Conservation (phyloP, 2,888 invertebrate genomes). For the Eutolmus rufibarbis region DNA sequence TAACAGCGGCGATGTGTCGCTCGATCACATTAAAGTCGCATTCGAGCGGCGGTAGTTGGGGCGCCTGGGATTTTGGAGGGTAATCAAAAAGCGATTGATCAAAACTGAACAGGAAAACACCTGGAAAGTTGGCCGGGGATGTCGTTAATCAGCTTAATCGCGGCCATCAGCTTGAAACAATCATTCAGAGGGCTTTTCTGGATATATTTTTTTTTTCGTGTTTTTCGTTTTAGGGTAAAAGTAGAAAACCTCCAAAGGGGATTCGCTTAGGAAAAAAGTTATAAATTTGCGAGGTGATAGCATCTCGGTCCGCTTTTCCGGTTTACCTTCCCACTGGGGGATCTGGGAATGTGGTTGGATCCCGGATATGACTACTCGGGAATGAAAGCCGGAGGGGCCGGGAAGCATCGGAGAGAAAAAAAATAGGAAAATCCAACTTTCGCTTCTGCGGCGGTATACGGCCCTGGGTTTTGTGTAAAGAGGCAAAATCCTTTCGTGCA, state of each 20-base stretch:
- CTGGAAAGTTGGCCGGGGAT: not conserved
- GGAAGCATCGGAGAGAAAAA: not conserved
- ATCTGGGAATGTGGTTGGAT: not conserved
- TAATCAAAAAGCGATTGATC: constrained; percentile 18
- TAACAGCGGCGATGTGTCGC: not conserved
- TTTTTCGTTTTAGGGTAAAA: not conserved
- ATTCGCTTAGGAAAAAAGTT: constrained; percentile 12
- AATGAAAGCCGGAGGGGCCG: not conserved
- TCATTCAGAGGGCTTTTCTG: not conserved
- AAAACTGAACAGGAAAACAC: not conserved
- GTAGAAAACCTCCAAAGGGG: not conserved
- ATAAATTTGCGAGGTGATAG: constrained; percentile 28
- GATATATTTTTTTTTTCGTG: not conserved
- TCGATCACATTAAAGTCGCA: not conserved
- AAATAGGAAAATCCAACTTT: not conserved
- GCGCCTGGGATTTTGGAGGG: not conserved
- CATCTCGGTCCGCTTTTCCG: constrained; percentile 20
- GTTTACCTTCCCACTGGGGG: constrained; percentile 12
- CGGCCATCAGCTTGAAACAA: constrained; percentile 10
- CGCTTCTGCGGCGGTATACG: not conserved
- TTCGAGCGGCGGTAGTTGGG: not conserved
- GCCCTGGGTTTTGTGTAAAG: not conserved
- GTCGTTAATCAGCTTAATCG: constrained; percentile 38
- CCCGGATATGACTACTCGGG: constrained; percentile 11
- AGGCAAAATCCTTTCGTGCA: constrained; percentile 33